Base-by-base conservation (phyloP, 2,113 vertebrate genomes). In the Ptyas mucosa region DNA sequence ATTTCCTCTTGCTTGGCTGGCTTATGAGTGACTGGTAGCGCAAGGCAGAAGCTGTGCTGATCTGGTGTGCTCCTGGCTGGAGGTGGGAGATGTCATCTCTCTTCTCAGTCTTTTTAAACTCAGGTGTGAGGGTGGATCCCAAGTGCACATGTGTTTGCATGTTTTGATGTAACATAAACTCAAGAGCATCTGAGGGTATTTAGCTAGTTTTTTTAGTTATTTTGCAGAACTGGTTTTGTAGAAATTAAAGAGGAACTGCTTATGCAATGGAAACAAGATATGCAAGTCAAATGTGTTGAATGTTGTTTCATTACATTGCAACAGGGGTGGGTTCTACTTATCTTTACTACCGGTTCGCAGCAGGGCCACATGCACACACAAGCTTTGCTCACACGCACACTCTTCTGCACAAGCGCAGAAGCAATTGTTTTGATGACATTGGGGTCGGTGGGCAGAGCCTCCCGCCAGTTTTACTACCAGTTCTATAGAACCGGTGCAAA, bases 1-100 rank as follows among this genome's bases (percentile, higher is more conserved):
- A 95, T 98, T 98, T 98, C 98, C 98, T 98, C 97, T 93, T 91
- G 86, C 97, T 98, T 97, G 97, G 93, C 85, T 97, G 98, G 97
- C 97, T 97, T 97, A 96, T 95, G 97, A 97, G 98, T 97, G 93
- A 97, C 96, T 97, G 96, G 98, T 98, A 97, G 98, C 97, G 95
- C 98, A 98, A 98, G 98, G 98, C 97, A 97, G 55, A 97, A 97
- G 97, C 98, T 98, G 97, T 97, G 96, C 97, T 85, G 39, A 85
- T 90, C 85, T 52, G 9, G 88, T 64, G 75, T 29, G 58, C 46
- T 39, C 8, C 75, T 90, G 34, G 46, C 88, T 85, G 29, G 29
- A 89, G 51, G 54, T 21, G 75, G 64, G 29, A 12, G 39, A 15
- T 46, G 57, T 2, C 34, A 49, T 54, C 49, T 75, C 46, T 91